phyloP scores from a whole-genome alignment of 2,113 vertebrate genomes.

The Empidonax traillii region DNA sequence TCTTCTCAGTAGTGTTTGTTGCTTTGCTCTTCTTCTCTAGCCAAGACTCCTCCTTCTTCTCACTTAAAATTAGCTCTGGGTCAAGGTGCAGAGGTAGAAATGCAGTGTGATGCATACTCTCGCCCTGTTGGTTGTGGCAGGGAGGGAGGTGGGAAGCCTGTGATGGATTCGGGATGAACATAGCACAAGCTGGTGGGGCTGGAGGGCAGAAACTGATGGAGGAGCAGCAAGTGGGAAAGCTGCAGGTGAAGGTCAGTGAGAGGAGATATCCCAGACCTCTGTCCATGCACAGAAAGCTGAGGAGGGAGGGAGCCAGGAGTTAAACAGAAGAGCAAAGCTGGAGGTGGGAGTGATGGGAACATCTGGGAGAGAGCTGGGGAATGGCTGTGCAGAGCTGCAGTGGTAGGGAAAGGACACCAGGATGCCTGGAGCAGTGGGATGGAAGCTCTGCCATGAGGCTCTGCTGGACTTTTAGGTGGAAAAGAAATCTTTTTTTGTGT shows the following conservation, averaged over 20 bases:
- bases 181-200: not conserved
- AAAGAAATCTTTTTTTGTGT: not conserved
- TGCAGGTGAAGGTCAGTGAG: not conserved
- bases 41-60: not conserved
- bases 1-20: not conserved
- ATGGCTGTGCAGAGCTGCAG: not conserved
- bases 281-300: not conserved
- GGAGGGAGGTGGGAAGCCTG: not conserved
- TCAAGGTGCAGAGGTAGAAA: not conserved
- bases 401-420: not conserved
- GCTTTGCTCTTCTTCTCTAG: not conserved
- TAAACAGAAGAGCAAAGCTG: not conserved
- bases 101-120: not conserved
- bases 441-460: not conserved
- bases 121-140: rapidly evolving
- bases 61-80: not conserved
- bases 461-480: not conserved
- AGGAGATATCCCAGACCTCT: not conserved
- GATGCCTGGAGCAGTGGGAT: not conserved
- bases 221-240: not conserved
- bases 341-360: not conserved
- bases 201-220: not conserved
- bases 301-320: not conserved
- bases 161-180: not conserved
- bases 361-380: not conserved